Conservation (phyloP, 2,888 invertebrate species). For the Cyclophora albipunctata region DNA sequence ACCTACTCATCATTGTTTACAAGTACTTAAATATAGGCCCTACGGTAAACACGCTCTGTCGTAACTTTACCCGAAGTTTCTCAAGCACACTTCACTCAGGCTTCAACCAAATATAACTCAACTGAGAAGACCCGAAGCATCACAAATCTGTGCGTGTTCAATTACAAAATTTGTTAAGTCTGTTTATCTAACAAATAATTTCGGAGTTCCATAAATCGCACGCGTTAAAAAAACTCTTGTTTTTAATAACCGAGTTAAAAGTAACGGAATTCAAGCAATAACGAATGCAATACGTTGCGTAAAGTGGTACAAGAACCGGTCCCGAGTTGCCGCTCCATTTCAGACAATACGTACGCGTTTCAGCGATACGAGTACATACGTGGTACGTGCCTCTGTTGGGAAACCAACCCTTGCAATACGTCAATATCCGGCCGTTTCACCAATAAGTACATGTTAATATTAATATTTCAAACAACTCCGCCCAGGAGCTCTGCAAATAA, state of each 20-base stretch:
- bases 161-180: not conserved
- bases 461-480: not conserved
- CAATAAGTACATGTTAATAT: constrained; percentile 5
- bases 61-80: too few species aligned
- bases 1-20: too few species aligned
- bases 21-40: too few species aligned
- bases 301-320: constrained; percentile 57
- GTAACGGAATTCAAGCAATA: constrained; percentile 55
- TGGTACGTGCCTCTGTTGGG: constrained; percentile 18
- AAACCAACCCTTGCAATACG: constrained; percentile 20
- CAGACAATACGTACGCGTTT: constrained; percentile 32
- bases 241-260: constrained; percentile 60
- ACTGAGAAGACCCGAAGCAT: constrained; percentile 1
- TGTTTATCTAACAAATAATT: constrained; percentile 16
- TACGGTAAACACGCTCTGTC: too few species aligned
- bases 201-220: constrained; percentile 25
- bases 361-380: constrained; percentile 37
- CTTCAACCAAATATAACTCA: too few species aligned
- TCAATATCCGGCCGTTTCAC: constrained; percentile 12
- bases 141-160: not conserved
- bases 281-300: constrained; percentile 62
- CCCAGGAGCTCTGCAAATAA: not conserved
- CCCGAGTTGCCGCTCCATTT: constrained; percentile 60
- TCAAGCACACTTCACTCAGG: too few species aligned
- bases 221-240: constrained; percentile 37